Base-by-base conservation (phyloP, 2,888 invertebrate species). In the Thera obeliscata region DNA sequence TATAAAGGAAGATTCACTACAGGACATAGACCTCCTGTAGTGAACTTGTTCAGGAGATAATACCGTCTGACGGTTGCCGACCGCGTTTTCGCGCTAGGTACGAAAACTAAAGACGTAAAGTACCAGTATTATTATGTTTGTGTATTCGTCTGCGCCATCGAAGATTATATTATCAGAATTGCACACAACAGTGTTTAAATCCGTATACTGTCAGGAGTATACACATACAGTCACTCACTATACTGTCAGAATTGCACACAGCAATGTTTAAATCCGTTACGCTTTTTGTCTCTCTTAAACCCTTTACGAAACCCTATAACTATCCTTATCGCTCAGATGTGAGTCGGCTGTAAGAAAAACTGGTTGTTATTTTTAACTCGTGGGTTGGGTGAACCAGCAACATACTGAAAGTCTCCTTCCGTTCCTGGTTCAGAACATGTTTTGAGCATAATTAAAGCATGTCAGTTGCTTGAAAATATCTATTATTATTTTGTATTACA, bases 291-390 rank as follows among this genome's bases (percentile, higher is more conserved):
- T 88, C 88, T 84, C 76, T 91, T 89, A 71, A 82, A 84, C 86
- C 82, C 82, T 84, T 79, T 66, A 74, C 70, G 68, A 74, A 81
- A 82, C 84, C 84, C 86, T 85, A 84, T 90, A 83, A 81, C 76
- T 78, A 81, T 91, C 91, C 87, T 87, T 90, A 81, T 92, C 88
- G 82, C 88, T 81, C 91, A 72, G 80, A 87, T 82, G 84, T 86
- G 87, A 85, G 88, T 82, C 87, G 82, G 83, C 83, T 86, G 89
- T 87, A 91, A 89, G 89, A 91, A 91, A 91, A 92, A 92, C 90
- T 88, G 90, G 90, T 90, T 88, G 90, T 91, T 93, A 93, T 92
- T 92, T 92, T 92, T 92, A 92, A 91, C 90, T 91, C 83, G 84
- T 85, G 86, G 86, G 87, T 86, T 89, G 88, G 88, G 85, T 89